Conservation (phyloP, 2,113 vertebrate genomes). For the Piprites chloris region DNA sequence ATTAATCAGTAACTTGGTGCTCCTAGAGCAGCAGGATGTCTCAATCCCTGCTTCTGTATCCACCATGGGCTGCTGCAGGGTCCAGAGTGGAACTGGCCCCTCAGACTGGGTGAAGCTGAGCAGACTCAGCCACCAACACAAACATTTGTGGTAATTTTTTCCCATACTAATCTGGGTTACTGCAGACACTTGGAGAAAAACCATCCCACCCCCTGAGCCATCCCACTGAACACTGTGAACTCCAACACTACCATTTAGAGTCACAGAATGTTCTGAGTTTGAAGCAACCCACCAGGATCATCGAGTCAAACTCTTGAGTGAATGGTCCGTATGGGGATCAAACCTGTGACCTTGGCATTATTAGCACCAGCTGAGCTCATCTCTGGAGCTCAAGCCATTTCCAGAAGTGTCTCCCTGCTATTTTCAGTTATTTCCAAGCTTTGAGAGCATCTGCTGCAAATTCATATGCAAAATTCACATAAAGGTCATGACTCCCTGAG, state of each 20-base stretch:
- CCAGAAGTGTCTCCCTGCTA: not conserved
- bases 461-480: not conserved
- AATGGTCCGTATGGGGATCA: not conserved
- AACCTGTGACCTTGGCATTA: not conserved
- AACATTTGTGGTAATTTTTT: not conserved
- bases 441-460: not conserved
- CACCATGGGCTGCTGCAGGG: accelerated
- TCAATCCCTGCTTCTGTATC: not conserved
- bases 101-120: not conserved
- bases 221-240: not conserved
- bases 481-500: constrained; percentile 33
- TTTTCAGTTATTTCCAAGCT: not conserved
- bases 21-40: not conserved
- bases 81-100: not conserved
- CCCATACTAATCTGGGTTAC: not conserved
- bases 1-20: not conserved
- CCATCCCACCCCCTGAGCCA: not conserved
- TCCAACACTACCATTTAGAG: not conserved
- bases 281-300: not conserved
- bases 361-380: not conserved
- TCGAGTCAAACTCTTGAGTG: not conserved
- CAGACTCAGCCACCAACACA: not conserved
- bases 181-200: not conserved
- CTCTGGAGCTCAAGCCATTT: not conserved
- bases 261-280: not conserved